Conservation (phyloP, 2,888 invertebrate species). For the Caradrina kadenii region DNA sequence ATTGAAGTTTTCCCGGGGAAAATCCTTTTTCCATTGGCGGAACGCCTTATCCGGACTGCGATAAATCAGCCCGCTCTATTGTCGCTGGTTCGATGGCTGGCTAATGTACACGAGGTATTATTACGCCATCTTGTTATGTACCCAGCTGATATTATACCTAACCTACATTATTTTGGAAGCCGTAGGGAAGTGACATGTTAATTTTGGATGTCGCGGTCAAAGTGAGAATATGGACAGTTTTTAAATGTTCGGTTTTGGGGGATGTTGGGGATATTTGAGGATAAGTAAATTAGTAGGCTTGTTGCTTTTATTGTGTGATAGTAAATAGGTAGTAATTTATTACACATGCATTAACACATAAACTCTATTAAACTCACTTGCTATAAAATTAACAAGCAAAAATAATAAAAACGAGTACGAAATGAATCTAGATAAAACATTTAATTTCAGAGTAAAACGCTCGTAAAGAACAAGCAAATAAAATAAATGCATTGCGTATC, state of each 20-base stretch:
- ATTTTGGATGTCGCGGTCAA: constrained; percentile 53
- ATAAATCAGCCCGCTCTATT: constrained; percentile 84
- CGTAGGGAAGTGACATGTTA: constrained; percentile 66
- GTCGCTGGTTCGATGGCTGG: constrained; percentile 74
- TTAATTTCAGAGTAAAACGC: constrained; percentile 24
- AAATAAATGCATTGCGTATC: constrained; percentile 37
- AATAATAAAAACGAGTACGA: constrained; percentile 3
- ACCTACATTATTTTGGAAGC: constrained; percentile 62
- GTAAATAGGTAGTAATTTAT: not conserved
- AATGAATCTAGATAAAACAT: constrained; percentile 27
- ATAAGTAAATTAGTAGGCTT: not conserved
- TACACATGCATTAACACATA: not conserved
- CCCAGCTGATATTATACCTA: constrained; percentile 67
- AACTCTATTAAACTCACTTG: not conserved
- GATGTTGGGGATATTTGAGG: not conserved
- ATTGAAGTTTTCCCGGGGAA: constrained; percentile 75
- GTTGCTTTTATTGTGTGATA: not conserved
- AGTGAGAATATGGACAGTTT: constrained; percentile 27
- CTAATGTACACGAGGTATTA: constrained; percentile 82
- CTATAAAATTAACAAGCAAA: not conserved
- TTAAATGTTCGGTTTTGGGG: not conserved
- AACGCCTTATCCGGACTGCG: constrained; percentile 78
- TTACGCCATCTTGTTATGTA: constrained; percentile 69
- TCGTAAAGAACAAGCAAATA: constrained; percentile 33
- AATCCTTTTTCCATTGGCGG: constrained; percentile 80